phyloP scores from a whole-genome alignment of 2,797 vertebrate species.

The Lagodon rhomboides region DNA sequence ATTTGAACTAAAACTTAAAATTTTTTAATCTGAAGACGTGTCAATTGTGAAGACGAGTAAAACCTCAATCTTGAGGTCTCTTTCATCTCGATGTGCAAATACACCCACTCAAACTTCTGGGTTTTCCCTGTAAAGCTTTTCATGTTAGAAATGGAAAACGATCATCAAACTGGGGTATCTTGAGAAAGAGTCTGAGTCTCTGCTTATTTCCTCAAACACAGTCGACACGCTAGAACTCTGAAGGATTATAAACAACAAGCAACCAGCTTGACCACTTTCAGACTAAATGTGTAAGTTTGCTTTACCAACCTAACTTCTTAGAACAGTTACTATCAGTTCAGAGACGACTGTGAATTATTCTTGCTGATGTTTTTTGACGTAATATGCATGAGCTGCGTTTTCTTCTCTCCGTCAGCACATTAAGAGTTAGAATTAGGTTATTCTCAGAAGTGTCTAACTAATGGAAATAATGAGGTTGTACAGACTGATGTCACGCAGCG shows the following conservation, averaged over 20 bases:
- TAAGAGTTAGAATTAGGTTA: background rate
- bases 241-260: constrained; percentile 24
- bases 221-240: background rate
- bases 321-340: background rate
- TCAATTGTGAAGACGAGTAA: constrained; percentile 22
- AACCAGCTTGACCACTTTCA: background rate
- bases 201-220: constrained; percentile 12
- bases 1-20: background rate
- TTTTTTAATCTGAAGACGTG: background rate
- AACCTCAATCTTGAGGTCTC: constrained; percentile 31
- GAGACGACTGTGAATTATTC: background rate
- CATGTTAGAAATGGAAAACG: constrained; percentile 68
- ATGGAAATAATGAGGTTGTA: constrained; percentile 13
- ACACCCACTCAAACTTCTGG: constrained; percentile 38
- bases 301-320: background rate
- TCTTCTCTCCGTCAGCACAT: constrained; percentile 1
- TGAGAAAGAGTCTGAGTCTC: constrained; percentile 18
- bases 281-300: constrained; percentile 38
- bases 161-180: constrained; percentile 7
- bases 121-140: constrained; percentile 69
- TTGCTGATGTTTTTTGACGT: background rate
- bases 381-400: background rate
- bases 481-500: background rate
- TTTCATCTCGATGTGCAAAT: constrained; percentile 47
- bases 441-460: too few relatives aligned